Evolutionary conservation across 2,113 vertebrate genomes (phyloP).

Genomic region (Copsychus sechellarum): DNA sequence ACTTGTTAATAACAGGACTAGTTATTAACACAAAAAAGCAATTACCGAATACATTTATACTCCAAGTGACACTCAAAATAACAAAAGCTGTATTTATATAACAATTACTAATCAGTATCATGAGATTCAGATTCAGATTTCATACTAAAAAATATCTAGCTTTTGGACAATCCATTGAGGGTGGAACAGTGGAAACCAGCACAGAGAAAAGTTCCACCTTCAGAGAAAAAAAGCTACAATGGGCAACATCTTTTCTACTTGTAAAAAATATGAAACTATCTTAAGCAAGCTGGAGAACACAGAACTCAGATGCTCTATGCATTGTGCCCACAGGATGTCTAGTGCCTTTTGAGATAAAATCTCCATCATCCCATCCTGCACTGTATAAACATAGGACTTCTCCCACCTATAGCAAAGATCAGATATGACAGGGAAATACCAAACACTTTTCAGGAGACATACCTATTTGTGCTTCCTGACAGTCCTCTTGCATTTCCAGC

Average conservation of each 20-base stretch:
- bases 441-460: background rate
- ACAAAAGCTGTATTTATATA: background rate
- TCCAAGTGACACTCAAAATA: background rate
- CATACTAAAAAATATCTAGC: background rate
- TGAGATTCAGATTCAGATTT: background rate
- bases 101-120: background rate
- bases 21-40: background rate
- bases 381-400: background rate
- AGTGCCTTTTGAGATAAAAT: background rate
- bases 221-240: background rate
- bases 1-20: background rate
- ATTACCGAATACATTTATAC: background rate
- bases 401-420: fast-evolving
- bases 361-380: background rate
- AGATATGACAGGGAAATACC: background rate
- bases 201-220: background rate
- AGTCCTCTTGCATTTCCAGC: slow-evolving; percentile 88
- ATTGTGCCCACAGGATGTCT: background rate
- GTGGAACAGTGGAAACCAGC: background rate
- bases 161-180: background rate
- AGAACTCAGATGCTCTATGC: background rate
- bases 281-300: background rate
- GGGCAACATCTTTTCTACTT: background rate
- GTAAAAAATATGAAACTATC: background rate
- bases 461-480: slow-evolving; percentile 91